Evolutionary conservation across 2,888 invertebrate genomes (phyloP).

Genomic region (Nephrotoma guestfalica): DNA sequence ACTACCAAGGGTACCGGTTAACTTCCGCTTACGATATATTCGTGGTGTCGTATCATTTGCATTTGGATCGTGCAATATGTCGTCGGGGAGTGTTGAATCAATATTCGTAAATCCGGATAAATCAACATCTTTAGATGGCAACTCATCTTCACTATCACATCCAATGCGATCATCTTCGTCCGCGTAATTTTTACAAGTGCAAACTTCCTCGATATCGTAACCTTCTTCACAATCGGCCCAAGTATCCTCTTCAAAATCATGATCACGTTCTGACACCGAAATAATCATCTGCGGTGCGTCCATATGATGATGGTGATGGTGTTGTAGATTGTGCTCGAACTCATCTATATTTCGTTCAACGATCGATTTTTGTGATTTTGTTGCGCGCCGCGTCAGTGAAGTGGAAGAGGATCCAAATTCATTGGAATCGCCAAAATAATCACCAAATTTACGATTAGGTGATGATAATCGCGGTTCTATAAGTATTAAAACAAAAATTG

Average conservation of each 20-base stretch:
- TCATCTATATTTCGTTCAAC: background rate
- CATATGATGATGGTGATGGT: background rate
- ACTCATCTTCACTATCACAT: slow-evolving; percentile 13
- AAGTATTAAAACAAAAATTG: background rate
- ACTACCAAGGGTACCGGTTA: slow-evolving; percentile 20
- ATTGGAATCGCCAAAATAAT: background rate
- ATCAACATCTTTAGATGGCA: slow-evolving; percentile 21
- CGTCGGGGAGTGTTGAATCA: slow-evolving; percentile 22
- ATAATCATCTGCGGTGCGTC: slow-evolving; percentile 7
- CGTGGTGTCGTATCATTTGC: slow-evolving; percentile 12
- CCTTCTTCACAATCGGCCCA: slow-evolving; percentile 32
- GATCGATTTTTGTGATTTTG: background rate
- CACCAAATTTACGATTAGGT: background rate
- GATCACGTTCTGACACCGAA: slow-evolving; percentile 12
- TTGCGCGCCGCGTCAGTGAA: slow-evolving; percentile 1
- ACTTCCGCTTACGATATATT: slow-evolving; percentile 29
- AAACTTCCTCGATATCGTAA: slow-evolving; percentile 28
- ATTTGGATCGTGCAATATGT: slow-evolving; percentile 15
- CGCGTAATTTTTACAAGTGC: slow-evolving; percentile 27
- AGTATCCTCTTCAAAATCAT: slow-evolving; percentile 22
- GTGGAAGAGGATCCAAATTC: background rate
- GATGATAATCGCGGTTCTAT: background rate
- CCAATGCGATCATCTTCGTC: background rate
- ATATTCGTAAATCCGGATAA: slow-evolving; percentile 22
- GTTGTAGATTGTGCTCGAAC: background rate